These are phyloP conservation scores for Marmota monax DNA, from an alignment of 2,113 vertebrate genomes.

Conservation along the genomic window DNA sequence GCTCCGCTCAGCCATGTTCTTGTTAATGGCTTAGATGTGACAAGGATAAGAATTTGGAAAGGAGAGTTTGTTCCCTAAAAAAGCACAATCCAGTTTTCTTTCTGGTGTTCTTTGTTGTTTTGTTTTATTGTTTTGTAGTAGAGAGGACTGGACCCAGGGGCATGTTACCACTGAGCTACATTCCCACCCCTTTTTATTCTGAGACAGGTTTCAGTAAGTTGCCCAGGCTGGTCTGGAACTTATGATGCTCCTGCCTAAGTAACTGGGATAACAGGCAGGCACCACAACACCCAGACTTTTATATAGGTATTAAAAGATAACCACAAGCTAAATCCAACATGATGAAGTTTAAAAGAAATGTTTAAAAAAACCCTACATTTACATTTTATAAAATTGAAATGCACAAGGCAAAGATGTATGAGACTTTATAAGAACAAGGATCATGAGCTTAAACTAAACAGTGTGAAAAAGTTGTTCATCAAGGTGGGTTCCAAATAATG, in stretches of 20 bases:
- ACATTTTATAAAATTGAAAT: constrained; percentile 33
- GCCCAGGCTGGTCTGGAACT: neutral
- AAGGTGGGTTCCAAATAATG: neutral
- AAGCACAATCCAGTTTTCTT: neutral
- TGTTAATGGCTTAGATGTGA: neutral
- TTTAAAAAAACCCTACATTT: neutral
- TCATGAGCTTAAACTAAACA: neutral
- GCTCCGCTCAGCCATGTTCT: neutral
- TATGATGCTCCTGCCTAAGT: neutral
- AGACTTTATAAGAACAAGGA: constrained; percentile 3
- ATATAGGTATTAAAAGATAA: neutral
- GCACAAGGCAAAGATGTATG: neutral
- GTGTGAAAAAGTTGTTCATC: neutral
- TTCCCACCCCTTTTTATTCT: neutral
- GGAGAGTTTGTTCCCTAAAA: neutral
- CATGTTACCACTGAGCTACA: neutral
- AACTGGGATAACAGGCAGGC: neutral
- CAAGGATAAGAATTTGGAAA: neutral
- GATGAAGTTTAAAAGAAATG: neutral
- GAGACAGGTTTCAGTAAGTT: neutral
- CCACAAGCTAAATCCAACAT: neutral
- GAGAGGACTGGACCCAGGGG: too few species aligned
- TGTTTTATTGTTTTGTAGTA: neutral
- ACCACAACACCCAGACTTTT: neutral
- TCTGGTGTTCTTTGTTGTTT: neutral